Percentiles rank a stretch among this genome's conserved stretches.
Conservation (phyloP, 2,113 vertebrate genomes). For the Limnothrissa miodon region DNA sequence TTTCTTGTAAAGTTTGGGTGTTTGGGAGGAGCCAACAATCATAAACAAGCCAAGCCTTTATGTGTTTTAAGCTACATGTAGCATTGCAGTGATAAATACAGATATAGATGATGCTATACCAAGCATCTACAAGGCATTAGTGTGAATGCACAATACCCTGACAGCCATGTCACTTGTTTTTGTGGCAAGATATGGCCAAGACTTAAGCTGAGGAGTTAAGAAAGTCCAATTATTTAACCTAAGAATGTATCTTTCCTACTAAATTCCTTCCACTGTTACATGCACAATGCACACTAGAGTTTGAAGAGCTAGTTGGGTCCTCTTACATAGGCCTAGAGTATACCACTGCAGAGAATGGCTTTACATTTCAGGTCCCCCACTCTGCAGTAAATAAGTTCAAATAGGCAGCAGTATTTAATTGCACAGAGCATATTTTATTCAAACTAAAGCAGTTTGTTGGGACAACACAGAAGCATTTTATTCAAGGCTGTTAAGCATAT, state of each 20-base stretch:
- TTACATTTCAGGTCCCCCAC: too few relatives aligned
- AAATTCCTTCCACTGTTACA: neutral
- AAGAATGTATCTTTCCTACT: neutral
- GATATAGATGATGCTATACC: too few relatives aligned
- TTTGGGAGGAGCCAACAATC: neutral
- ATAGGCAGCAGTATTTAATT: constrained; percentile 39
- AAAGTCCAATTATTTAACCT: neutral
- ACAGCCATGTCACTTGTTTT: neutral
- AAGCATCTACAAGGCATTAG: neutral
- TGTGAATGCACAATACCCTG: neutral
- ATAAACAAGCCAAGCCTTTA: too few relatives aligned
- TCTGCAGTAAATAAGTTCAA: too few relatives aligned
- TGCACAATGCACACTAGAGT: too few relatives aligned
- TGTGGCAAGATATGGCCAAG: neutral
- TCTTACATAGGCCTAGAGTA: too few relatives aligned
- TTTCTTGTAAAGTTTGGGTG: neutral
- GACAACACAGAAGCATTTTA: neutral
- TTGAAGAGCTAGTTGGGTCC: too few relatives aligned
- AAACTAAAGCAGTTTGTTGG: neutral
- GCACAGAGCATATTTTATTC: neutral
- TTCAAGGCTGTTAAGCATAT: neutral
- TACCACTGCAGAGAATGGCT: too few relatives aligned
- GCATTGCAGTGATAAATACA: too few relatives aligned
- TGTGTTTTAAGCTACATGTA: too few relatives aligned
- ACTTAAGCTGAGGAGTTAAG: neutral